Evolutionary conservation across 2,888 invertebrate species (phyloP).

Genomic region (Sinhomidia bicolor): DNA sequence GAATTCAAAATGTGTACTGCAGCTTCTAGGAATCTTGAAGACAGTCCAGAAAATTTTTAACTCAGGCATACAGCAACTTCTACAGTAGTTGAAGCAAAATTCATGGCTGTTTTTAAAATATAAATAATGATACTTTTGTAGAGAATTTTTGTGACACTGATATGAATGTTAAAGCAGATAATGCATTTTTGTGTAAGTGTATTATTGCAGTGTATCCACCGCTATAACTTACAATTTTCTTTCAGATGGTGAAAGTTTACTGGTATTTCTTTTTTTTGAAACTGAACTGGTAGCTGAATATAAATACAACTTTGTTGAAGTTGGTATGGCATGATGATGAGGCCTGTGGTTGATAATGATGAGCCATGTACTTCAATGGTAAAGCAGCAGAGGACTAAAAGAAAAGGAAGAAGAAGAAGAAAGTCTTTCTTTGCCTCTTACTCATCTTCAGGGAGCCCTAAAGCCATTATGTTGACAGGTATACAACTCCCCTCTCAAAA

Average conservation of each 20-base stretch:
- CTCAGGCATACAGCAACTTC: too few species aligned
- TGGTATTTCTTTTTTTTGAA: neutral
- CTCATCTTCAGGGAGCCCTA: slow-evolving; percentile 79
- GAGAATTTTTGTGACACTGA: too few species aligned
- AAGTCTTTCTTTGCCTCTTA: slow-evolving; percentile 68
- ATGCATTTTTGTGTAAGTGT: too few species aligned
- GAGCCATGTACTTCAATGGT: slow-evolving; percentile 66
- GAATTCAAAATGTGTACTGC: too few species aligned
- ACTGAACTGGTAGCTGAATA: neutral
- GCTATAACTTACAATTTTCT: too few species aligned
- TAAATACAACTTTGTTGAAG: slow-evolving; percentile 37
- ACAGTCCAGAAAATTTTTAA: too few species aligned
- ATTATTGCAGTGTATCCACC: too few species aligned
- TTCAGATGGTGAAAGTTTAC: slow-evolving; percentile 13
- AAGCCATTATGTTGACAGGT: slow-evolving; percentile 80
- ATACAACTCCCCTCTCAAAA: slow-evolving; percentile 79
- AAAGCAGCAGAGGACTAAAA: slow-evolving; percentile 24
- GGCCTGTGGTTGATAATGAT: slow-evolving; percentile 66
- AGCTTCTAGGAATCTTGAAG: too few species aligned
- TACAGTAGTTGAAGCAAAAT: too few species aligned
- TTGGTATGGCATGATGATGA: slow-evolving; percentile 67
- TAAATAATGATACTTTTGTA: too few species aligned
- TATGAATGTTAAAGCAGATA: too few species aligned
- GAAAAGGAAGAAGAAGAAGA: slow-evolving; percentile 46
- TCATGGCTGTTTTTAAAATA: too few species aligned